Percentiles rank a stretch among this genome's conserved stretches.
phyloP scores from a whole-genome alignment of 2,888 invertebrate genomes.

The Drosophila antonietae region DNA sequence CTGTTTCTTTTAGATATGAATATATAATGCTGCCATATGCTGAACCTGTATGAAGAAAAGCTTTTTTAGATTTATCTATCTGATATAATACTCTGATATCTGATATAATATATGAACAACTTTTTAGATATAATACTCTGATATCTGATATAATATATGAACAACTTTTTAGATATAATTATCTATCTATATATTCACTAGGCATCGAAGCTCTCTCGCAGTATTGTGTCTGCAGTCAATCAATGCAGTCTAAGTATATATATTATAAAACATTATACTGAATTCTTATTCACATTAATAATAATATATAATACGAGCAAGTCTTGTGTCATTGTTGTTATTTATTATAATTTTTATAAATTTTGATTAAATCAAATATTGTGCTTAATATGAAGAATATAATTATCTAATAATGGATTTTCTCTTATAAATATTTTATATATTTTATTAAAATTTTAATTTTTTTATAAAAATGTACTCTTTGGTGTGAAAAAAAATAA shows the following conservation, averaged over 20 bases:
- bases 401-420: neutral
- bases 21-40: no score
- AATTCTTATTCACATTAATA: neutral
- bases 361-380: neutral
- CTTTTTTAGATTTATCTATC: neutral
- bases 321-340: neutral
- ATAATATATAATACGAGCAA: neutral
- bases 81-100: no score
- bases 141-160: no score
- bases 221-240: no score
- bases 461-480: neutral
- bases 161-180: no score
- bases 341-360: neutral
- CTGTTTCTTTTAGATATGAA: neutral
- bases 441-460: neutral
- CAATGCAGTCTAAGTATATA: no score
- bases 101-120: no score
- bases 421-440: neutral
- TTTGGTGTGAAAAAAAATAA: neutral
- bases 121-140: no score
- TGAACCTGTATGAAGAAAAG: neutral
- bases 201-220: no score
- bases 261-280: neutral
- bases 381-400: neutral
- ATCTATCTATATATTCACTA: no score